These are phyloP conservation scores for Phylloscopus collybita DNA, from an alignment of 2,797 vertebrate genomes.

Conservation along the genomic window DNA sequence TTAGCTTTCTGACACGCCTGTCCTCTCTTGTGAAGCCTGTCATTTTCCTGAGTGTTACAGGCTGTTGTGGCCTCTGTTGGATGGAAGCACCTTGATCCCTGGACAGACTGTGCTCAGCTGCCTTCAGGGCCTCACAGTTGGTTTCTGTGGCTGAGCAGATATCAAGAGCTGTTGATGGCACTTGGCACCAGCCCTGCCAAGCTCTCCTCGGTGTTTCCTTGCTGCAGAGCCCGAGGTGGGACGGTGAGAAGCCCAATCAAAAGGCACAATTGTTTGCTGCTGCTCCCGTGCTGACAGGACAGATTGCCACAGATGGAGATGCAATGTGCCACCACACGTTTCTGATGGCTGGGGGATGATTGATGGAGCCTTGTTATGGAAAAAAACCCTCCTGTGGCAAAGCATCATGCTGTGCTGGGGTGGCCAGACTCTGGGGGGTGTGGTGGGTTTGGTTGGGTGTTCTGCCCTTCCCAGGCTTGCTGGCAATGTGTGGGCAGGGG, in stretches of 20 bases:
- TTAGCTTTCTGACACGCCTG: neutral
- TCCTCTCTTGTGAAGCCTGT: neutral
- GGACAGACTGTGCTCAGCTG: neutral
- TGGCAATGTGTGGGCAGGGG: fast-evolving
- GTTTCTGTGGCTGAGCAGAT: neutral
- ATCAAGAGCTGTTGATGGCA: neutral
- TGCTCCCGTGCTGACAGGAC: neutral
- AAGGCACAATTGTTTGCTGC: neutral
- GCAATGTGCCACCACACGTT: neutral
- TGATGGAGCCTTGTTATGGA: neutral
- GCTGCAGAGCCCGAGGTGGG: neutral
- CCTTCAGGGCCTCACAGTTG: neutral
- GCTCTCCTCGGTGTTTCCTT: neutral
- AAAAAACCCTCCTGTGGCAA: neutral
- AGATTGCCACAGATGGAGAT: neutral
- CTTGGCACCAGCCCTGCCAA: neutral
- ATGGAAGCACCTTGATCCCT: neutral
- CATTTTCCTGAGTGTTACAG: neutral
- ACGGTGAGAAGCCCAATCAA: neutral
- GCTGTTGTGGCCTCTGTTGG: neutral
- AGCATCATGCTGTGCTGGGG: neutral
- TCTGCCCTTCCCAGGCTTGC: neutral
- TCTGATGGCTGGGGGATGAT: fast-evolving
- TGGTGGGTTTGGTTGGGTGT: neutral
- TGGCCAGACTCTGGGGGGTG: neutral